Evolutionary conservation across 2,797 vertebrate species (phyloP), one percentile per base, ranked within the genome.

Genomic region (Dicrostonyx torquatus): DNA sequence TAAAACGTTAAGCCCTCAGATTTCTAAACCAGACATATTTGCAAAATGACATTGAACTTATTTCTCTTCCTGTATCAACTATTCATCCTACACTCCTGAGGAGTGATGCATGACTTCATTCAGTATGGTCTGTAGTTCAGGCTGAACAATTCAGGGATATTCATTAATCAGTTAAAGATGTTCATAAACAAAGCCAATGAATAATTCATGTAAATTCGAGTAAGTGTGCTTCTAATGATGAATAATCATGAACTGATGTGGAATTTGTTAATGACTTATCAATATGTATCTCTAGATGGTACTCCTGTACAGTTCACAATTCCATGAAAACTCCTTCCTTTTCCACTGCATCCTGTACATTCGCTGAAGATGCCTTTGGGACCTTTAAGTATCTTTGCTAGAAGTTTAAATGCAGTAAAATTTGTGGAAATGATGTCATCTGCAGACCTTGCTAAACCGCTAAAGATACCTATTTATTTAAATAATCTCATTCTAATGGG

Each of bases 91-190:
- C 79, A 94, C 70, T 93, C 82, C 79, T 97, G 58, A 96, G 94
- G 87, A 96, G 83, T 24, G 80, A 72, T 84, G 70, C 53, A 95
- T 96, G 91, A 73, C 94, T 96, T 96, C 40, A 40, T 96, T 98
- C 96, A 95, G 95, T 88, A 83, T 94, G 93, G 94, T 0, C 0
- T 94, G 45, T 96, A 87, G 87, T 95, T 78, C 91, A 80, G 82
- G 96, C 0, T 2, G 82, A 95, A 76, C 64, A 89, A 93, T 96
- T 97, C 94, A 96, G 94, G 94, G 97, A 97, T 92, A 93, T 97
- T 94, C 83, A 90, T 97, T 95, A 98, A 97, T 96, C 96, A 97
- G 85, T 98, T 98, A 96, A 97, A 98, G 97, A 96, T 97, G 95
- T 96, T 98, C 92, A 85, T 97, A 98, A 97, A 96, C 90, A 97